Percentiles rank a stretch among this genome's conserved stretches.
phyloP scores from a whole-genome alignment of 1,140 invertebrate species.

The Monochamus saltuarius region DNA sequence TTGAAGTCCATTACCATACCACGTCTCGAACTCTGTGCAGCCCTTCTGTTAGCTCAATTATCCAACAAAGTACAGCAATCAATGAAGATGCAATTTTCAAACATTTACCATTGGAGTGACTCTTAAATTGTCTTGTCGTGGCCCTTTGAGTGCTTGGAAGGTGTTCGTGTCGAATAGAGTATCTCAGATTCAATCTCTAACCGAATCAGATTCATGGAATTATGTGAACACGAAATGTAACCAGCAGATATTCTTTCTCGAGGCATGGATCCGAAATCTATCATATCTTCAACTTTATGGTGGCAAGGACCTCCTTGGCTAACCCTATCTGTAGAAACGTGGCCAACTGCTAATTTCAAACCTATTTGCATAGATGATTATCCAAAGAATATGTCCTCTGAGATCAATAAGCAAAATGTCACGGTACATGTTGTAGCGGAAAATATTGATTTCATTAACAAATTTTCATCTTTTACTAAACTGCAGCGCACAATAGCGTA shows the following conservation, averaged over 20 bases:
- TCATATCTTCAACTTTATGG: constrained; percentile 5
- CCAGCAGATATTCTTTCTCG: constrained; percentile 39
- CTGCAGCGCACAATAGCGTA: no score
- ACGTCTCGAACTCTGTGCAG: constrained; percentile 42
- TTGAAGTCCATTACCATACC: constrained; percentile 38
- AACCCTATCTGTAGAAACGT: not conserved
- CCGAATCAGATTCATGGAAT: constrained; percentile 32
- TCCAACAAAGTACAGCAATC: constrained; percentile 28
- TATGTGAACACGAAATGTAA: constrained; percentile 43
- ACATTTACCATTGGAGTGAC: constrained; percentile 22
- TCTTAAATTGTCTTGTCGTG: constrained; percentile 37
- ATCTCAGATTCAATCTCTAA: constrained; percentile 34
- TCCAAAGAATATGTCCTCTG: no score
- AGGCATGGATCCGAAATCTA: constrained; percentile 7
- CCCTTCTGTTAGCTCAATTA: constrained; percentile 38
- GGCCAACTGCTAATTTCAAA: not conserved
- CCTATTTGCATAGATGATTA: no score
- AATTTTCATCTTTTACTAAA: no score
- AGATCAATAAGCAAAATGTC: no score
- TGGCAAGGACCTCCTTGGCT: constrained; percentile 15
- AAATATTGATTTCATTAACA: no score
- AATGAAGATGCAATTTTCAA: not conserved
- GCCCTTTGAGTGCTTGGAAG: constrained; percentile 36
- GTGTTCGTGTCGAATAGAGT: constrained; percentile 44
- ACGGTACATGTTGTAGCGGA: no score